Evolutionary conservation across 2,888 invertebrate genomes (phyloP).

Genomic region (Folsomia manolachei): DNA sequence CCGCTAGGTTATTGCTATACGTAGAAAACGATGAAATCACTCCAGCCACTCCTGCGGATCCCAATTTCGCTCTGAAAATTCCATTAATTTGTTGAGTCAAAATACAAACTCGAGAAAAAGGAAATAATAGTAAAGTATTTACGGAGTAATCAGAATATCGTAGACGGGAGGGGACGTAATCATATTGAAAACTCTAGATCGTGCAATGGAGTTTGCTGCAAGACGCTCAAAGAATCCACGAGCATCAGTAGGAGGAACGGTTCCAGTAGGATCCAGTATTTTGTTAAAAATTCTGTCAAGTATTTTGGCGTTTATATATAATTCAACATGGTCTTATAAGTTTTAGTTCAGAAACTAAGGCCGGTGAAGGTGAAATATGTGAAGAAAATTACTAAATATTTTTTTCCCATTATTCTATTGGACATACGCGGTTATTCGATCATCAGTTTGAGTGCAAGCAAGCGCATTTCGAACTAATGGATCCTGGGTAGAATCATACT

Average conservation of each 20-base stretch:
- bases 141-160: neutral
- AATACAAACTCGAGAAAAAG: neutral
- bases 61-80: neutral
- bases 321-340: too few relatives aligned
- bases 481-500: neutral
- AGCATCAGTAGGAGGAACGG: neutral
- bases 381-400: neutral
- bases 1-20: neutral
- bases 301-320: too few relatives aligned
- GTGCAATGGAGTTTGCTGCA: conserved; percentile 10
- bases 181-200: neutral
- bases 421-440: too few relatives aligned
- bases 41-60: neutral
- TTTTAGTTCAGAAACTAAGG: too few relatives aligned
- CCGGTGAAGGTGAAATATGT: neutral
- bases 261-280: neutral
- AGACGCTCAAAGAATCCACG: neutral
- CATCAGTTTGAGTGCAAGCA: conserved; percentile 2
- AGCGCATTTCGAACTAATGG: conserved; percentile 4
- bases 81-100: too few relatives aligned
- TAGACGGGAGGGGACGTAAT: neutral
- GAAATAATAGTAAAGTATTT: neutral
- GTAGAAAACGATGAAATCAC: neutral
- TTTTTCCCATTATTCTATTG: neutral
- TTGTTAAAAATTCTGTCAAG: neutral